These are phyloP conservation scores for Xanthorhoe spadicearia DNA, from an alignment of 2,888 invertebrate genomes.

Conservation along the genomic window DNA sequence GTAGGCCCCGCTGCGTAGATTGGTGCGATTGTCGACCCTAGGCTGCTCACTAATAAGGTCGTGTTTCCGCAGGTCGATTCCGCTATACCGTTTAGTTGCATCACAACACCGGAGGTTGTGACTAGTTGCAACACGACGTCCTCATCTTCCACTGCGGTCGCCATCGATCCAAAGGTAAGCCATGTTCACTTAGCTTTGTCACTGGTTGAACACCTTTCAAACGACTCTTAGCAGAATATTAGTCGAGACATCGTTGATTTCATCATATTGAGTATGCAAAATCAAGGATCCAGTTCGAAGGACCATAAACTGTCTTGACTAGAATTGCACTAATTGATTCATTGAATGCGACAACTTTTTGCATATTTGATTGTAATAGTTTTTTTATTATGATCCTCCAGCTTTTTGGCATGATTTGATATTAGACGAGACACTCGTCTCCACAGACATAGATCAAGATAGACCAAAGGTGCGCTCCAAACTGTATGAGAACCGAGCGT, in stretches of 20 bases:
- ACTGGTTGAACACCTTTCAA: neutral
- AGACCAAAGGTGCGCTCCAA: no score
- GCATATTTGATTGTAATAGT: neutral
- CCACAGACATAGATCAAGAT: no score
- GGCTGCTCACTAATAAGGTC: constrained; percentile 41
- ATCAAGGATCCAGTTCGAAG: constrained; percentile 2
- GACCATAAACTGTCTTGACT: constrained; percentile 10
- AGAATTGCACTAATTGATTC: constrained; percentile 6
- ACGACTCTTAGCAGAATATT: constrained; percentile 7
- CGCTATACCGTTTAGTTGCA: constrained; percentile 82
- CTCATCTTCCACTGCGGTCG: constrained; percentile 63
- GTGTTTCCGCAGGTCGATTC: constrained; percentile 75
- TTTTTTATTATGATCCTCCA: neutral
- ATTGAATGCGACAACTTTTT: neutral
- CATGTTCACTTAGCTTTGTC: neutral
- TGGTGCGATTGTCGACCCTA: constrained; percentile 28
- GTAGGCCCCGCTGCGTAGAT: constrained; percentile 56
- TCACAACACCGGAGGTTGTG: constrained; percentile 81
- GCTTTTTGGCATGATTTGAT: constrained; percentile 27
- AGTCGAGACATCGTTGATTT: constrained; percentile 2
- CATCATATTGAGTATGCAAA: neutral
- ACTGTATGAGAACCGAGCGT: no score
- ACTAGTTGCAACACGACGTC: constrained; percentile 76
- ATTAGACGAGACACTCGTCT: constrained; percentile 14
- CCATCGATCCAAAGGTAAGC: constrained; percentile 74